phyloP scores from a whole-genome alignment of 2,888 invertebrate genomes.

The Rosalia funebris region DNA sequence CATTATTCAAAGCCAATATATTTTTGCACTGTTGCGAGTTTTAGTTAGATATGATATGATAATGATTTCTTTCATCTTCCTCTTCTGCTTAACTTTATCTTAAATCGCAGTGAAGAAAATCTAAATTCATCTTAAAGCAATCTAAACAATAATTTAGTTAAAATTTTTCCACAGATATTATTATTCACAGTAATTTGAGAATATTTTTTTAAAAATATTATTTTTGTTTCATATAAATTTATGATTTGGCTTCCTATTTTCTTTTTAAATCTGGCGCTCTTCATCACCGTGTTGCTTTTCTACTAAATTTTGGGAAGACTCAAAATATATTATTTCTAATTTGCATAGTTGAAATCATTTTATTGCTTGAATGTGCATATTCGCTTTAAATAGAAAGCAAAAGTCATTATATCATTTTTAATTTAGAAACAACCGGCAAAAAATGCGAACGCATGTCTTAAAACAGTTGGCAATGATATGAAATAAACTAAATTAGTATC shows the following conservation, averaged over 20 bases:
- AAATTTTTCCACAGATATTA: too few species aligned
- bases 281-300: neutral
- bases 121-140: neutral
- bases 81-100: too few species aligned
- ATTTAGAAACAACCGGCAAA: slow-evolving; percentile 1
- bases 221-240: too few species aligned
- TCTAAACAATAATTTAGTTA: neutral
- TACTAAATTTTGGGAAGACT: neutral
- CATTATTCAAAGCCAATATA: too few species aligned
- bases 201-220: too few species aligned
- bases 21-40: too few species aligned
- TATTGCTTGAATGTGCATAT: neutral
- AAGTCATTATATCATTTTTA: neutral
- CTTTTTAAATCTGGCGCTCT: neutral
- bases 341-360: neutral
- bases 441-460: slow-evolving; percentile 11
- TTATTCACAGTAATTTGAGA: too few species aligned
- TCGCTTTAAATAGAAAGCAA: neutral
- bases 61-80: too few species aligned
- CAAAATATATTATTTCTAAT: neutral
- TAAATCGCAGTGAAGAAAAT: neutral
- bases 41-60: too few species aligned
- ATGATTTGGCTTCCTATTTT: too few species aligned
- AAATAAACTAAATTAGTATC: slow-evolving; percentile 17
- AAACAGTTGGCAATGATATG: slow-evolving; percentile 24